Evolutionary conservation across 2,888 invertebrate genomes (phyloP), one percentile per base, ranked within the genome.

Genomic region (Himalopsyche kuldschensis): DNA sequence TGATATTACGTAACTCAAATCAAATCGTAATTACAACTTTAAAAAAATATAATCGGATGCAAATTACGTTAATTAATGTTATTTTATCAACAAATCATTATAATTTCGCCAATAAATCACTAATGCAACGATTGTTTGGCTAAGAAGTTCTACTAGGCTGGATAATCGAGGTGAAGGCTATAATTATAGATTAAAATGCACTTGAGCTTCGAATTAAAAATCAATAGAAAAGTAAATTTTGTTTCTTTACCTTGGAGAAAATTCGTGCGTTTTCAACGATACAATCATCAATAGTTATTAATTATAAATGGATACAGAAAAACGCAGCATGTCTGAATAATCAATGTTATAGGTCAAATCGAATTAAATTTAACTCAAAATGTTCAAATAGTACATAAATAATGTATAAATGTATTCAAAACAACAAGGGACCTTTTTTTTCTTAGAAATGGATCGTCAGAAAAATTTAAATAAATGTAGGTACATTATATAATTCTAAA

Each of bases 161-260:
- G 15, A 11, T 27, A 30, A 69, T 69, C 27, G 69, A 69, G 69
- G 69, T 69, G 69, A 69, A 69, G 69, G 69, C 30, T 69, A 69
- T 69, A 69, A 69, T 69, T 69, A 69, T 69, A 69, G 69, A 69
- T 69, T 69, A 69, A 69, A 69, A 69, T 69, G 69, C 69, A 69
- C 30, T 69, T 69, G 24, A 69, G 15, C 69, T 69, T 69, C 27
- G 69, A 69, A 69, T 27, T 27, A 69, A 24, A 27, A 69, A 69
- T 27, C 27, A 27, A 55, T 24, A 55, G n/a, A 69, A 69, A 69
- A 27, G 69, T 30, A 30, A 27, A 69, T 27, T 69, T 20, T 55
- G 30, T 30, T 24, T 27, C 10, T 30, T 69, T 27, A 8, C n/a
- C 69, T n/a, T 69, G n/a, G 27, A 69, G 30, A 55, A 55, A 55